phyloP scores from a whole-genome alignment of 2,113 vertebrate species.

The Ptilonorhynchus violaceus region DNA sequence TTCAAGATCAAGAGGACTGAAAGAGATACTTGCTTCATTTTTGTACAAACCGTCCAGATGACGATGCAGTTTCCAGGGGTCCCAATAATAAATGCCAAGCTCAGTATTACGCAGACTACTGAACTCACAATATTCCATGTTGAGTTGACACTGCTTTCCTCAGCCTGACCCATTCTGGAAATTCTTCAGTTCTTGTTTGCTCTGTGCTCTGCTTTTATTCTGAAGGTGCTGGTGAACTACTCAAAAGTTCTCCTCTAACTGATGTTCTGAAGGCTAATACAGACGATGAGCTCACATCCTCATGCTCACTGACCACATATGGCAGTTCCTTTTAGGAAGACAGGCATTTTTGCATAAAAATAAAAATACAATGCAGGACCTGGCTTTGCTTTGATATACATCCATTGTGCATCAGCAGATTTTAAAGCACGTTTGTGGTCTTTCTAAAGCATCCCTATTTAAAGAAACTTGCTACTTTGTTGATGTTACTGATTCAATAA shows the following conservation, averaged over 20 bases:
- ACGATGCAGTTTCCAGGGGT: conserved; percentile 69
- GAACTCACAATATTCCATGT: neutral
- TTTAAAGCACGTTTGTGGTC: neutral
- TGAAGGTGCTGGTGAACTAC: neutral
- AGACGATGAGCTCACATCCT: neutral
- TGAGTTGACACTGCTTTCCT: neutral
- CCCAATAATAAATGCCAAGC: conserved; percentile 65
- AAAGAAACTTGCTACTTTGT: neutral
- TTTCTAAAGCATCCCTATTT: neutral
- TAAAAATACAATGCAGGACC: neutral
- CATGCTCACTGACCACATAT: neutral
- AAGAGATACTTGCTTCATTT: conserved; percentile 58
- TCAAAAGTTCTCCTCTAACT: neutral
- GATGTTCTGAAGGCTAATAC: neutral
- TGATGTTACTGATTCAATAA: neutral
- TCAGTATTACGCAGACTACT: conserved; percentile 38
- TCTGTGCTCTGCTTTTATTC: neutral
- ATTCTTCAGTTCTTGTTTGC: neutral
- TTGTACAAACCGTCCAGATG: conserved; percentile 57
- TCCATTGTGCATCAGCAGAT: neutral
- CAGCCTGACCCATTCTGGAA: conserved; percentile 19
- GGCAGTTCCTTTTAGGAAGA: neutral
- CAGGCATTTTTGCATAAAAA: neutral
- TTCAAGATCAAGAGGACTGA: conserved; percentile 72
- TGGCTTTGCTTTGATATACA: neutral